Conservation (phyloP, 2,888 invertebrate genomes). For the Cheilosia pagana region DNA sequence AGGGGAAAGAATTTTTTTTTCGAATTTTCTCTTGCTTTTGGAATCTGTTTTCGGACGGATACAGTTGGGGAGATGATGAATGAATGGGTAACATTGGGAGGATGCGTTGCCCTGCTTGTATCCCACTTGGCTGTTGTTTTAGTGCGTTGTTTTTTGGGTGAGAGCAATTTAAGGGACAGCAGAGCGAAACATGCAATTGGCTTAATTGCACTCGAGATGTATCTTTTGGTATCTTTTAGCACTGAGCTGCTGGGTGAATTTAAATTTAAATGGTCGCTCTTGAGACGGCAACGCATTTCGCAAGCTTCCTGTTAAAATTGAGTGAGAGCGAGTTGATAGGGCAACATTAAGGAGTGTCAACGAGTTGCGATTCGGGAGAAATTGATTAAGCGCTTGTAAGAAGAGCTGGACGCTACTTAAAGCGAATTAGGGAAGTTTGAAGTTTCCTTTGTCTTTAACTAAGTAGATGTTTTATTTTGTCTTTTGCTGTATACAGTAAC, state of each 20-base stretch:
- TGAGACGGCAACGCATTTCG: constrained; percentile 24
- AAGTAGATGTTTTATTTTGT: no score
- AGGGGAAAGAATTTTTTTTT: constrained; percentile 5
- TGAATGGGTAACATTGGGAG: constrained; percentile 50
- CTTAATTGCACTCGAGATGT: constrained; percentile 45
- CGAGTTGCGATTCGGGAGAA: background rate
- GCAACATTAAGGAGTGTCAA: constrained; percentile 3
- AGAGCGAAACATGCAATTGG: constrained; percentile 27
- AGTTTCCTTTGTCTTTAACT: no score
- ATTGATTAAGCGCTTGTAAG: background rate
- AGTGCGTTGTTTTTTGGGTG: background rate
- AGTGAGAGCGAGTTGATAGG: background rate
- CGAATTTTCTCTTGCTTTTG: constrained; percentile 1
- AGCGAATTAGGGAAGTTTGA: no score
- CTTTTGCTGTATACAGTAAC: no score
- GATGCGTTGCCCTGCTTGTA: constrained; percentile 36
- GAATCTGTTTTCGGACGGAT: constrained; percentile 19
- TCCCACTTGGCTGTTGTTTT: constrained; percentile 26
- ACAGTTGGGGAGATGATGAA: constrained; percentile 49
- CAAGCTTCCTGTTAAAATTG: constrained; percentile 15
- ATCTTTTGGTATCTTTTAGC: constrained; percentile 14
- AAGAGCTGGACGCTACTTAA: background rate
- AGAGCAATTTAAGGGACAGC: constrained; percentile 46
- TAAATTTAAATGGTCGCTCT: constrained; percentile 45
- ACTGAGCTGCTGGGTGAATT: constrained; percentile 7